phyloP scores from a whole-genome alignment of 2,888 invertebrate genomes.

The Notodonta dromedarius region DNA sequence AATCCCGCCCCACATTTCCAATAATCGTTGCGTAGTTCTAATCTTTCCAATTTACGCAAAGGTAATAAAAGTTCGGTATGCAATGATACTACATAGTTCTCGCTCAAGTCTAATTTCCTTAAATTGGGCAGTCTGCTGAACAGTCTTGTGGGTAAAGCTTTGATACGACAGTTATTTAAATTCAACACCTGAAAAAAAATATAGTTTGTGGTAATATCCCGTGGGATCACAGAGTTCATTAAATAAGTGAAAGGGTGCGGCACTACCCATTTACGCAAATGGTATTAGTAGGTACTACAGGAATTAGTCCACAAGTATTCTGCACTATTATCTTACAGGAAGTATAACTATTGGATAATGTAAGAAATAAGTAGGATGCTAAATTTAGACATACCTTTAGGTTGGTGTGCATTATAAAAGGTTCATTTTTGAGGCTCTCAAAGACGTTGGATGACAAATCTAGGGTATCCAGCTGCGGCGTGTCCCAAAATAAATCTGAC shows the following conservation, averaged over 20 bases:
- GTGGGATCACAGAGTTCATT: no score
- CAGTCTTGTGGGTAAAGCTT: constrained; percentile 75
- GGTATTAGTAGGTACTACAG: no score
- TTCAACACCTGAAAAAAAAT: constrained; percentile 78
- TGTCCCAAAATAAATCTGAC: constrained; percentile 83
- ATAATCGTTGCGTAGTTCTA: constrained; percentile 83
- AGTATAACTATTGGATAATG: no score
- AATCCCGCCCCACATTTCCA: constrained; percentile 82
- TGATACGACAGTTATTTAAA: constrained; percentile 84
- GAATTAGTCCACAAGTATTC: no score
- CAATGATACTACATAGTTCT: constrained; percentile 84
- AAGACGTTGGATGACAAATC: constrained; percentile 87
- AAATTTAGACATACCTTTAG: constrained; percentile 66
- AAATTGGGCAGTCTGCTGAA: constrained; percentile 84
- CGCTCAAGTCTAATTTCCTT: constrained; percentile 83
- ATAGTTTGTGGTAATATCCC: not conserved
- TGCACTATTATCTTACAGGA: no score
- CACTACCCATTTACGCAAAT: no score
- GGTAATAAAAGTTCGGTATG: constrained; percentile 74
- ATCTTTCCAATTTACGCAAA: constrained; percentile 72
- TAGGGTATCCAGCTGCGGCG: constrained; percentile 76
- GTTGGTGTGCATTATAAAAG: constrained; percentile 82
- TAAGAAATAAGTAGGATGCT: no score
- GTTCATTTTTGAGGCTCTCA: constrained; percentile 79
- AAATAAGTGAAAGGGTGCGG: no score